Evolutionary conservation across 2,113 vertebrate species (phyloP), one percentile per base, ranked within the genome.

Genomic region (Dascyllus trimaculatus): DNA sequence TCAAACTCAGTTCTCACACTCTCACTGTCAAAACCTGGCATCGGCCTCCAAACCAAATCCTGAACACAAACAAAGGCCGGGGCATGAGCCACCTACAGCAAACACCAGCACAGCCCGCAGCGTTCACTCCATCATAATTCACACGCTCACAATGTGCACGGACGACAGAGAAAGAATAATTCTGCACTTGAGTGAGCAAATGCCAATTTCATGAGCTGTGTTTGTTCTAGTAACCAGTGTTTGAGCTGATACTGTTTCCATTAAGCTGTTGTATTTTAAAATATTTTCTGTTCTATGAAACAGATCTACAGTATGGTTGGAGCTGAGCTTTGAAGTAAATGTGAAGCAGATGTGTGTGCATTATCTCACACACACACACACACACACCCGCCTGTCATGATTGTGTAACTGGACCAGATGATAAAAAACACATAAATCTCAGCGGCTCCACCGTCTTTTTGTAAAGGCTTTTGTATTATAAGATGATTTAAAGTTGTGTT

Each of bases 341-440:
- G 40, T 75, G 67, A 86, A 89, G 75, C 92, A 93, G 89, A 78
- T 90, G 88, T 71, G 49, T 65, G 46, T 74, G 68, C 52, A 80
- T 74, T 85, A 80, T 68, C 69, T 1, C 32, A 35, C 9, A 19
- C 74, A 67, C 45, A 8, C 53, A 60, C 61, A 76, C 45, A 8
- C 53, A 60, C 61, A 76, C 45, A 1, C 87, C 79, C 85, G 74
- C 22, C 48, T 58, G 86, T 63, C 63, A 81, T 32, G 62, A 82
- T 87, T 90, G 70, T 64, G 51, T 81, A 89, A 87, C 82, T 25
- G 11, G 67, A 62, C 53, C 75, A 85, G 61, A 84, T 78, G 69
- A 85, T 74, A 77, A 77, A 86, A 72, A 56, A 26, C 11, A 24
- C 35, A 82, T 84, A 65, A 87, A 85, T 88, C 83, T 72, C 68